Base-by-base conservation (phyloP, 2,888 invertebrate genomes). In the Ganaspis brasiliensis region DNA sequence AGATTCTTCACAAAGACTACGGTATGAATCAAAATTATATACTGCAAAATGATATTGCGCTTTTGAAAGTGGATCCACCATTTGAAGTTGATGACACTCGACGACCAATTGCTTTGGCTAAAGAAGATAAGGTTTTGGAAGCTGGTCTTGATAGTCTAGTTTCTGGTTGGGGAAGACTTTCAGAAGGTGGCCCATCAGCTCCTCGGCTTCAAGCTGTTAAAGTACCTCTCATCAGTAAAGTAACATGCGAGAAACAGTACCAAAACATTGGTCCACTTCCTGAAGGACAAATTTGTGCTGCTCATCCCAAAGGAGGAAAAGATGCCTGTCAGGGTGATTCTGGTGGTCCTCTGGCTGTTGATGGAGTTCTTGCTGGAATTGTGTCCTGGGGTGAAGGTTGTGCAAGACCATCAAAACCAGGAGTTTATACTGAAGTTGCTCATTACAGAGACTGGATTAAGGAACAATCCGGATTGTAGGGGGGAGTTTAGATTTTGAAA, bases 321-420 rank as follows among this genome's bases (percentile, higher is more conserved):
- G 89, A 88, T 72, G 56, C 87, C 9, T 90, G 89, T 76, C 85
- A 86, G 6, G 88, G 88, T 49, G 89, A 90, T 70, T 89, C 89
- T 0, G 89, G 89, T 49, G 88, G 89, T 5, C 89, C 90, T 0
- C 73, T 88, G 5, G 80, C 77, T 37, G 76, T 89, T 24, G 35
- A 61, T 0, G 85, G 84, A 10, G 77, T 82, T 8, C 85, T 85
- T 2, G 85, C 83, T 26, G 89, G 89, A 4, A 45, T 90, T 63
- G 87, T 88, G 0, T 90, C 89, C 0, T 89, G 93, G 93, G 94
- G 93, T 72, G 92, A 92, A 73, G 93, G 93, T 10, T 94, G 94
- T 6, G 94, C 93, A 1, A 91, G 91, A 0, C 77, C 92, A 0
- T 91, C 92, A 0, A 82, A 90, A 72, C 89, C 93, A 0, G 92